Conservation (phyloP, 2,113 vertebrate species). For the Irena cyanogastra region DNA sequence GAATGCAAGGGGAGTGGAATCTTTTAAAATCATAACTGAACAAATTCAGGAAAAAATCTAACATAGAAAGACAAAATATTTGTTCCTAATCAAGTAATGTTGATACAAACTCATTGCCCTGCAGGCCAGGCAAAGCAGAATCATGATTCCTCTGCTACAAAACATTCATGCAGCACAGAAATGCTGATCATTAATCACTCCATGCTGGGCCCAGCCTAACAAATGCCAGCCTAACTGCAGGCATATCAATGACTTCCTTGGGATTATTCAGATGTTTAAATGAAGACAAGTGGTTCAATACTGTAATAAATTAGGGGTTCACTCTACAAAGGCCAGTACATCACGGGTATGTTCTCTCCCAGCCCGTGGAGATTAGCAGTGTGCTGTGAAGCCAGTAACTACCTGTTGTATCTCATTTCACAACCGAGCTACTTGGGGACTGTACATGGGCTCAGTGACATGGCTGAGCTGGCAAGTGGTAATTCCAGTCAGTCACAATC, state of each 20-base stretch:
- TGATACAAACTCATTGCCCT: neutral
- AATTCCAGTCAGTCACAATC: neutral
- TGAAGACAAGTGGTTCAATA: neutral
- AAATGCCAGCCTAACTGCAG: neutral
- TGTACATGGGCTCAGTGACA: neutral
- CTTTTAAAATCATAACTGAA: neutral
- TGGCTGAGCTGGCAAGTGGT: neutral
- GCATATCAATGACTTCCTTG: neutral
- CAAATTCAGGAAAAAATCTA: neutral
- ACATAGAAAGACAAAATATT: neutral
- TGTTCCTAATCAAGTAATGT: neutral
- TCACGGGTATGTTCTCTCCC: neutral
- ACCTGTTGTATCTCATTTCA: neutral
- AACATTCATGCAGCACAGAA: neutral
- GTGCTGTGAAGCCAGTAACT: neutral
- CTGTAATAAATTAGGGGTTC: neutral
- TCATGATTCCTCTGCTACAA: neutral
- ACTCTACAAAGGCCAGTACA: neutral
- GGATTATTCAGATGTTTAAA: neutral
- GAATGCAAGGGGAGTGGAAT: neutral
- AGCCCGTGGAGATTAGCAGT: neutral
- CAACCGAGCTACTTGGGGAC: neutral
- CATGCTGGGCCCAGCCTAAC: neutral
- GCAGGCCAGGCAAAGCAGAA: neutral
- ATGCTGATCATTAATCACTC: neutral